Base-by-base conservation (phyloP, 2,797 vertebrate genomes). In the Betta splendens region DNA sequence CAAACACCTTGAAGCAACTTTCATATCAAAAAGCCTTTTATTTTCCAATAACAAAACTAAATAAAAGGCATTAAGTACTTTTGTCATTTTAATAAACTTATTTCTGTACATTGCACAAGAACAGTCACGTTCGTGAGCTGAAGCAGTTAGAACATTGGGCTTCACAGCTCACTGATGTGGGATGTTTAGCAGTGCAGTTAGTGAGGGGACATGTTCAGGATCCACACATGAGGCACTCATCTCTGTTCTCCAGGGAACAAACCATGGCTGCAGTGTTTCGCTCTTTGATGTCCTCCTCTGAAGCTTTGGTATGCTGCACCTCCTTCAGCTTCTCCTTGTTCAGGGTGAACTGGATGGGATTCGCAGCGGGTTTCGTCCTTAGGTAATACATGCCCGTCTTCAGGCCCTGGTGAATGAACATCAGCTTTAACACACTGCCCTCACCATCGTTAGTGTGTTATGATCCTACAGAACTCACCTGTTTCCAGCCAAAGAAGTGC, bases 331-430 rank as follows among this genome's bases (percentile, higher is more conserved):
- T 97, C 89, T 99, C 96, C 69, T 99, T 99, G 91, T 99, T 95
- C 17, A 99, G 85, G 23, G 98, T 99, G 87, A 99, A 99, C 89
- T 99, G 96, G 89, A 99, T 99, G 33, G 98, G 98, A 81, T 95
- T 98, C 3, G 98, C 98, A 0, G 98, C 98, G 0, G 98, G 96
- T 70, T 96, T 96, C 0, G 97, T 99, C 64, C 98, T 86, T 46
- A 99, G 90, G 33, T 99, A 99, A 83, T 99, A 99, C 98, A 99
- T 99, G 0, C 98, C 98, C 0, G 98, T 99, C 91, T 99, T 99
- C 52, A 99, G 88, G 13, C 98, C 98, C 98, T 99, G 21, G 33
- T 13, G n/a, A 38, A 62, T 4, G 6, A 8, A 5, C 2, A 5
- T 4, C 1, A 0, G 12, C 8, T 45, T 76, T 3, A 60, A 36